A percentile compares a stretch with the other conserved stretches of the same genome.
Conservation (phyloP, 2,113 vertebrate genomes). For the Sinocyclocheilus anshuiensis region DNA sequence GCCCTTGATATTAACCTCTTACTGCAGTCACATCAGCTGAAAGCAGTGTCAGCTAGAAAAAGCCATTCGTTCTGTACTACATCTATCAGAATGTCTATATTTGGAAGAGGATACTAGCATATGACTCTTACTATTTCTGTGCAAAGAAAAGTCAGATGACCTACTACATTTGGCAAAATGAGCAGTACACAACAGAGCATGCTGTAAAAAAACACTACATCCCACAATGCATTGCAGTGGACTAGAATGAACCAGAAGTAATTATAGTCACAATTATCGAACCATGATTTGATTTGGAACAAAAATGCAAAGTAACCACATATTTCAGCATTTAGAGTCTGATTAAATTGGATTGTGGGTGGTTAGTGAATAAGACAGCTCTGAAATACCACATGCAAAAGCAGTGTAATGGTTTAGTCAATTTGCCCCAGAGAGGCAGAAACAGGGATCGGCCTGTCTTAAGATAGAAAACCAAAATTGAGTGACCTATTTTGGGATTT, state of each 20-base stretch:
- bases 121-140: neutral
- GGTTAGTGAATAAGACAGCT: neutral
- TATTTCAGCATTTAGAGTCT: neutral
- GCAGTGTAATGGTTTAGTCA: neutral
- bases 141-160: constrained; percentile 7
- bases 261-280: neutral
- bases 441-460: neutral
- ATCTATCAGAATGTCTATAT: neutral
- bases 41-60: neutral
- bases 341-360: neutral
- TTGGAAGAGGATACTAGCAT: neutral
- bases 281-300: neutral
- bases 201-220: neutral
- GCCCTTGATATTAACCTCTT: too few species aligned
- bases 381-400: neutral
- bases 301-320: neutral
- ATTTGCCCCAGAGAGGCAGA: neutral
- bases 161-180: neutral
- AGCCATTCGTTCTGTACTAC: neutral
- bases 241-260: neutral
- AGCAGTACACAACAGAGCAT: neutral
- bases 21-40: neutral
- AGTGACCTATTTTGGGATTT: constrained; percentile 49
- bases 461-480: constrained; percentile 37
- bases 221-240: neutral